Percentiles rank a stretch among this genome's conserved stretches.
These are phyloP conservation scores for Plagodis pulveraria DNA, from an alignment of 2,888 invertebrate species.

Conservation along the genomic window DNA sequence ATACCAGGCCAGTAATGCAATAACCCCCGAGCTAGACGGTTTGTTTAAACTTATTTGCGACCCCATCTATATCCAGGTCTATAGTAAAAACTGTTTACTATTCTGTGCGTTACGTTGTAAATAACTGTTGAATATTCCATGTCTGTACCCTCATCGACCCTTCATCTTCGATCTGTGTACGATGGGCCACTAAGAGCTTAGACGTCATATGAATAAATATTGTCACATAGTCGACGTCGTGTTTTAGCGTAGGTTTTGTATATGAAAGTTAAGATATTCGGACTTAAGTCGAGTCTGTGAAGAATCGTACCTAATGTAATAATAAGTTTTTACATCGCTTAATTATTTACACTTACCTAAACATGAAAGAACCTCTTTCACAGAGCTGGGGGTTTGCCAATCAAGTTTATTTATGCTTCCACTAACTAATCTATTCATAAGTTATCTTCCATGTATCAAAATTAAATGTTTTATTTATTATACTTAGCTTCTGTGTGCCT, in stretches of 20 bases:
- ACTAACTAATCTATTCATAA: no score
- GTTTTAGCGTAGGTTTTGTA: not conserved
- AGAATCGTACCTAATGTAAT: no score
- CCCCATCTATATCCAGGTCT: conserved; percentile 32
- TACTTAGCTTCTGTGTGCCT: no score
- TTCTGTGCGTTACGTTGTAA: conserved; percentile 5
- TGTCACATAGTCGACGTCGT: conserved; percentile 1
- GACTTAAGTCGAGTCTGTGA: no score
- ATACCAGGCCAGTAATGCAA: conserved; percentile 56
- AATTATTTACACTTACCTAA: no score
- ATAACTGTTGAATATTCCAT: conserved; percentile 14
- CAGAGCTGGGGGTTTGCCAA: no score
- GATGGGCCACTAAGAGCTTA: conserved; percentile 11
- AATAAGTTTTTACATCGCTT: no score
- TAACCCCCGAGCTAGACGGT: conserved; percentile 51
- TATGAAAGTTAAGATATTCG: no score
- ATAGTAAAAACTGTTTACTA: conserved; percentile 13
- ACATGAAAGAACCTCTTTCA: no score
- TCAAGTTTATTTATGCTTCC: no score
- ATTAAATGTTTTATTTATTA: no score
- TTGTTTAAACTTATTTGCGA: conserved; percentile 67
- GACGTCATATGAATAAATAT: conserved; percentile 12
- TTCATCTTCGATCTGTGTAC: conserved; percentile 41
- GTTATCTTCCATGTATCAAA: no score
- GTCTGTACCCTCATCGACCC: conserved; percentile 34